Base-by-base conservation (phyloP, 2,113 vertebrate genomes). In the Eira barbara region DNA sequence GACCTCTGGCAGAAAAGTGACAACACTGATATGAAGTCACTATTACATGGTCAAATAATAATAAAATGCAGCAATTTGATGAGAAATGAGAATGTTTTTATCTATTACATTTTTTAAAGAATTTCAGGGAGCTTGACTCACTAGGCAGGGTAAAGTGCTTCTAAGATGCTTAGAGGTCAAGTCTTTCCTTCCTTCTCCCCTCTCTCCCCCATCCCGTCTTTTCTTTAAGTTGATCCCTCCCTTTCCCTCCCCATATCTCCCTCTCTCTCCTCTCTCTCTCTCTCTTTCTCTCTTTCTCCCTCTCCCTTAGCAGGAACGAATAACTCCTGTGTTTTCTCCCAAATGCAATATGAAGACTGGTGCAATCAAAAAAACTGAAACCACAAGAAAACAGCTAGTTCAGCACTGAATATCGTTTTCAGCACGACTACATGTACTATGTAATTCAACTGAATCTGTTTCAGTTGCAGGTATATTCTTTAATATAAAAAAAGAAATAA, bases 131-230 rank as follows among this genome's bases (percentile, higher is more conserved):
- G 29, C 3, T 61, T 31, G 47, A 52, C 52, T 57, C 14, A 52
- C 31, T n/a, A 5, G 18, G 21, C 12, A 85, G 34, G 17, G 39
- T 15, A 42, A 87, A 57, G 1, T 55, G 39, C 80, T 63, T 89
- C 73, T 14, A 79, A 49, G 8, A 82, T 57, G 4, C 4, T 25
- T 63, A 21, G 2, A 79, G 13, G 34, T 4, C 23, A 45, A 4
- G 4, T 5, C 2, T 45, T n/a, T 39, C 45, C 1, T 7, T 63
- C 20, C 45, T 0, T 0, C 0, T 1, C 0, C 0, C 52, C 29
- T 88, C 18, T 20, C 23, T 49, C 65, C 31, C 10, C n/a, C 17
- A n/a, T 4, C 6, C 10, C 49, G 18, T 29, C 47, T 13, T 13
- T 47, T 45, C 49, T 57, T 39, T 45, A 76, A 8, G 42, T 17